Conservation (phyloP, 1,140 invertebrate species). For the Colletes latitarsis region DNA sequence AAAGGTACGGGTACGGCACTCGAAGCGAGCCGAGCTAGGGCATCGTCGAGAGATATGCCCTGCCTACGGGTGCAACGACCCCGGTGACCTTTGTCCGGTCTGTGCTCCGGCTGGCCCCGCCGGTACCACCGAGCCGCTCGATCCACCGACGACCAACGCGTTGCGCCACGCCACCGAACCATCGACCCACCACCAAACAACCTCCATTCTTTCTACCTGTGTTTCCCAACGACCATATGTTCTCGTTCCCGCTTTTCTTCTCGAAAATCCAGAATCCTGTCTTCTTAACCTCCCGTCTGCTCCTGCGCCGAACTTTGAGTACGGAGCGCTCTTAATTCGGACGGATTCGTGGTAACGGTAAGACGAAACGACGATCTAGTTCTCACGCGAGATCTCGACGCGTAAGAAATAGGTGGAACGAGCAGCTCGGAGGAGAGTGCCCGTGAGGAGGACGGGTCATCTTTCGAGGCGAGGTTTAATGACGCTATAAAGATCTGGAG, state of each 20-base stretch:
- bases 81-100: conserved; percentile 79
- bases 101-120: conserved; percentile 72
- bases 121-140: conserved; percentile 65
- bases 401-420: conserved; percentile 33
- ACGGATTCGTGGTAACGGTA: conserved; percentile 26
- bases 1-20: conserved; percentile 37
- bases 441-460: conserved; percentile 58
- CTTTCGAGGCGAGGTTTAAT: conserved; percentile 72
- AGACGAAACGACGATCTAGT: conserved; percentile 65
- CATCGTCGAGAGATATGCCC: conserved; percentile 76
- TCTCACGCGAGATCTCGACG: conserved; percentile 59
- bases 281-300: no score
- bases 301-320: no score
- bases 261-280: background rate
- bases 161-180: conserved; percentile 17
- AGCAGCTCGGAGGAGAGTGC: conserved; percentile 33
- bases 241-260: background rate
- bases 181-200: conserved; percentile 30
- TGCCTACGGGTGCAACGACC: conserved; percentile 80
- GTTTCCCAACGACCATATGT: background rate
- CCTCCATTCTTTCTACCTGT: conserved; percentile 12
- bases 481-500: conserved; percentile 74
- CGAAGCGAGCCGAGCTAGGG: conserved; percentile 58
- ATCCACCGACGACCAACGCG: conserved; percentile 50
- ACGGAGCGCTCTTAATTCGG: background rate